Conservation (phyloP, 2,113 vertebrate species). For the Aspiorhynchus laticeps region DNA sequence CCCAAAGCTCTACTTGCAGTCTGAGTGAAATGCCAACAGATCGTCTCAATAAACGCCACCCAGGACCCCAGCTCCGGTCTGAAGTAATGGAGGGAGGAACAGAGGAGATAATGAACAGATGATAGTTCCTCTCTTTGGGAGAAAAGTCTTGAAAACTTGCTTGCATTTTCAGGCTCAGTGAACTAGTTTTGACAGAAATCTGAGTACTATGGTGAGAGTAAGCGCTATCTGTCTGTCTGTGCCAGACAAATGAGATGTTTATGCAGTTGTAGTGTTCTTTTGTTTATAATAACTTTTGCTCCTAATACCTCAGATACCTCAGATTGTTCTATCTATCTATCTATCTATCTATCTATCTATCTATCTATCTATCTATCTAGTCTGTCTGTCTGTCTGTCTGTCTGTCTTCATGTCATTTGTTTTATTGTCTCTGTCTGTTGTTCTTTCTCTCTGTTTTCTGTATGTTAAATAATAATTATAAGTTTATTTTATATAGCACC, state of each 20-base stretch:
- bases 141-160: not conserved
- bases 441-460: too few relatives aligned
- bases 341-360: not conserved
- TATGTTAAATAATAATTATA: too few relatives aligned
- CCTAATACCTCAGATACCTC: too few relatives aligned
- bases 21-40: constrained; percentile 9
- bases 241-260: not conserved
- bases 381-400: too few relatives aligned
- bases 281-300: not conserved
- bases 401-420: too few relatives aligned
- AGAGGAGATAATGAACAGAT: constrained; percentile 4
- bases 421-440: too few relatives aligned
- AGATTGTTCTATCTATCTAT: too few relatives aligned
- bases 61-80: not conserved
- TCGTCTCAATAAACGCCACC: constrained; percentile 4
- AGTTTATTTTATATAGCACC: too few relatives aligned
- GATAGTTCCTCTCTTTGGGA: not conserved
- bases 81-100: not conserved
- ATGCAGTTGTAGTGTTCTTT: not conserved
- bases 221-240: not conserved
- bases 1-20: constrained; percentile 13
- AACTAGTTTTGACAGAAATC: not conserved
- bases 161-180: not conserved
- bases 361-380: too few relatives aligned
- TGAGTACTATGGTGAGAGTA: not conserved